Evolutionary conservation across 1,140 invertebrate genomes (phyloP).

Genomic region (Papilio helenus): DNA sequence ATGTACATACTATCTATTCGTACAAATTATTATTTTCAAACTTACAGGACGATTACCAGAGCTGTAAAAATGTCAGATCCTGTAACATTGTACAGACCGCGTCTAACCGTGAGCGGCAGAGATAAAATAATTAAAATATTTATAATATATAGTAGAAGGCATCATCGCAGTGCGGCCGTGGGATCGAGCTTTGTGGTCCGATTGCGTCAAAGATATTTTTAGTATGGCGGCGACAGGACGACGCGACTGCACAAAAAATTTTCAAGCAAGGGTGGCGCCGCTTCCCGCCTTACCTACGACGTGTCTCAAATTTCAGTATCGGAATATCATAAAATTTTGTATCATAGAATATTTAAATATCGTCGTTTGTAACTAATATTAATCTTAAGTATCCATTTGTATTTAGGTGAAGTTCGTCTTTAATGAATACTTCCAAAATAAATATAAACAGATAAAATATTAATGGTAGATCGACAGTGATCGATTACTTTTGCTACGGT

Average conservation of each 20-base stretch:
- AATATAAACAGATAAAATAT: neutral
- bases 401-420: neutral
- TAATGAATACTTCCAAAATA: neutral
- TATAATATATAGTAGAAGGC: conserved; percentile 69
- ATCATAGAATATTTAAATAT: neutral
- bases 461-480: conserved; percentile 28
- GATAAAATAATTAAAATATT: conserved; percentile 79
- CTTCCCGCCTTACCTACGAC: conserved; percentile 34
- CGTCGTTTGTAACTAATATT: neutral
- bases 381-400: neutral
- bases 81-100: conserved; percentile 66
- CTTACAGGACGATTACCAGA: conserved; percentile 20
- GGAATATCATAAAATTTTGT: neutral
- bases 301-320: conserved; percentile 19
- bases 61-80: conserved; percentile 18
- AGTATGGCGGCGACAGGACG: conserved; percentile 61
- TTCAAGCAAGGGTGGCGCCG: conserved; percentile 67
- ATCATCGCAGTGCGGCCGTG: conserved; percentile 63
- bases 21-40: conserved; percentile 8
- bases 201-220: conserved; percentile 79
- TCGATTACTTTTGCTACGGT: conserved; percentile 34
- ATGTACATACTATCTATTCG: neutral
- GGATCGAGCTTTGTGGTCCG: conserved; percentile 62
- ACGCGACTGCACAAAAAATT: conserved; percentile 73
- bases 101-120: conserved; percentile 56